Evolutionary conservation across 2,797 vertebrate species (phyloP), one percentile per base, ranked within the genome.

Genomic region (Natrix natrix): DNA sequence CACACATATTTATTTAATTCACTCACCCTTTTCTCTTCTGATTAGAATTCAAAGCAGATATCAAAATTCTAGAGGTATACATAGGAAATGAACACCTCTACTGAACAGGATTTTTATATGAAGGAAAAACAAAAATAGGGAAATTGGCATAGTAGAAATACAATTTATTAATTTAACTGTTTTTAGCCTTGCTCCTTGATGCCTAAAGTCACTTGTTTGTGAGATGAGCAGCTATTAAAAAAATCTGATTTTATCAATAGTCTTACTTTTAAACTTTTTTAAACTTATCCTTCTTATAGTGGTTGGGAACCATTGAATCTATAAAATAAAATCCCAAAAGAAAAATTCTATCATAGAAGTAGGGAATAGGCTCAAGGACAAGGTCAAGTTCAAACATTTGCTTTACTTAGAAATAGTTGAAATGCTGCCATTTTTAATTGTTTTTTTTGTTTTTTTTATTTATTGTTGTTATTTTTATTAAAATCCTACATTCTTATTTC

Each of bases 101-200:
- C 91, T 94, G 17, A 60, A 88, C 93, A 13, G 37, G 8, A 22
- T 4, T 92, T 90, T 93, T 92, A 94, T 93, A 93, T 92, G 92
- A 95, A 96, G 95, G 92, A 92, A 90, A 96, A 96, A 87, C 57
- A 43, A 88, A 95, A 94, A 95, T 32, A 90, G 63, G 66, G 93
- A 69, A 94, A 96, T 87, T 16, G 6, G 43, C 43, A 32, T 43
- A 52, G 59, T 37, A 61, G 14, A 24, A 22, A 22, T 20, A 54
- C 2, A 69, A 69, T 69, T 7, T 69, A 69, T 69, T 69, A 69
- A 32, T 69, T 69, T 69, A 69, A 69, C n/a, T 32, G 66, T 32
- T 69, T 32, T 32, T 8, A 69, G 66, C n/a, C 14, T 69, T 69
- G 66, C 2, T 69, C n/a, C 6, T 69, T 69, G 66, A 14, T 69